phyloP scores from a whole-genome alignment of 2,797 vertebrate genomes.

The Naso thynnoides region DNA sequence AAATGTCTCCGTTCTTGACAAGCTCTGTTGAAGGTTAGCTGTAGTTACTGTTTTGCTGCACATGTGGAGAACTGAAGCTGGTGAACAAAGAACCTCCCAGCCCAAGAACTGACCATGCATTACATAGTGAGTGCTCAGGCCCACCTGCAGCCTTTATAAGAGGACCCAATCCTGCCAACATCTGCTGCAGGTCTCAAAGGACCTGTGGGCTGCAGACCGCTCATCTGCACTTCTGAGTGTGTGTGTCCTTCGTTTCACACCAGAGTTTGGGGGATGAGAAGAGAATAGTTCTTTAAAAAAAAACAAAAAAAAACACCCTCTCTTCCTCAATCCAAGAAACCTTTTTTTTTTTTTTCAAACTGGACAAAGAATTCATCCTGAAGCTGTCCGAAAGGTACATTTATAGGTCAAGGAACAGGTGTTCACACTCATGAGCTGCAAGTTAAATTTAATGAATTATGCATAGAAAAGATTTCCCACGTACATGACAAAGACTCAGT shows the following conservation, averaged over 20 bases:
- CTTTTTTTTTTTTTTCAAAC: not conserved
- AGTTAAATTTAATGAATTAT: constrained; percentile 59
- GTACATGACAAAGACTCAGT: constrained; percentile 27
- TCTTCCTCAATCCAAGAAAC: too few relatives aligned
- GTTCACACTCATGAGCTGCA: constrained; percentile 40
- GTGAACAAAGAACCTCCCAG: constrained; percentile 34
- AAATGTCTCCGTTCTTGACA: constrained; percentile 2
- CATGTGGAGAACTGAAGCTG: constrained; percentile 21
- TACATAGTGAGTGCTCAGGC: constrained; percentile 34
- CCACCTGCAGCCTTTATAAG: constrained; percentile 53
- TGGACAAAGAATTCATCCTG: constrained; percentile 3
- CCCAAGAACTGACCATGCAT: constrained; percentile 47
- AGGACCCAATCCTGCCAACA: constrained; percentile 47
- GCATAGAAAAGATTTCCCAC: constrained; percentile 49
- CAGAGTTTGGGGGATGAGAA: constrained; percentile 43
- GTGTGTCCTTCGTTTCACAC: constrained; percentile 38
- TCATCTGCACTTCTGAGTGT: constrained; percentile 28
- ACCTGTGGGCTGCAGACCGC: constrained; percentile 30
- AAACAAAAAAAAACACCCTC: not conserved
- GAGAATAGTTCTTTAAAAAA: constrained; percentile 33
- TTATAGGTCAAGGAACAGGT: constrained; percentile 56
- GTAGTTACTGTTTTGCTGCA: constrained; percentile 27
- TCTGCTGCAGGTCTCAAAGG: constrained; percentile 61
- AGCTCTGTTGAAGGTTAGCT: constrained; percentile 8
- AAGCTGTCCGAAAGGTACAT: constrained; percentile 26